Base-by-base conservation (phyloP, 2,888 invertebrate genomes). In the Hartigia nigra region DNA sequence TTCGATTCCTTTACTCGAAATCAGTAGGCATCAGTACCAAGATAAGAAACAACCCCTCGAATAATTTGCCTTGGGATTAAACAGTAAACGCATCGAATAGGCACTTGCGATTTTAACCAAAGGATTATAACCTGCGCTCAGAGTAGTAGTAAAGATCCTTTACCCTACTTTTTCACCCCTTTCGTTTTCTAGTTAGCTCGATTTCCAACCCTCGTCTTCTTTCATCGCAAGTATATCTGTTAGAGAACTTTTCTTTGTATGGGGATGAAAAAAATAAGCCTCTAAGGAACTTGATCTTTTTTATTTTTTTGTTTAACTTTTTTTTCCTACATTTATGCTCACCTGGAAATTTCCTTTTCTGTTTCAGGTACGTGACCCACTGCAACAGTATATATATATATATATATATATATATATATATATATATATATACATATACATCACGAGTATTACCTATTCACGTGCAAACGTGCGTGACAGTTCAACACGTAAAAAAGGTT, bases 321-420 rank as follows among this genome's bases (percentile, higher is more conserved):
- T 39, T 35, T 5, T 2, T 5, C 23, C 9, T 14, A 23, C 5
- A 14, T 23, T 55, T 9, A 55, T n/a, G n/a, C 55, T 55, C 9
- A 55, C 23, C 23, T 55, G 55, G 55, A 55, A 55, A 55, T 79
- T 76, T 32, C 74, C 37, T 82, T 84, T 82, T 84, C 55, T 88
- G 87, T 88, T 88, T 69, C 87, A 88, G 88, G 88, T 88, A 86
- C 82, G 88, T 84, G 75, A 55, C 75, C 3, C 74, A 32, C 37
- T 74, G 12, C 69, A 77, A 70, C 36, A 69, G 32, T 4, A 31
- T 78, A 31, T 75, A 70, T 77, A 77, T 77, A 78, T 55, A 75
- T 74, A 77, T 77, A 72, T 69, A 75, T n/a, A 31, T 77, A 77
- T 79, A 39, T 76, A 76, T 79, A 76, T 70, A 79, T n/a, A n/a